phyloP scores from a whole-genome alignment of 2,113 vertebrate genomes.

The Hydrolagus affinis region DNA sequence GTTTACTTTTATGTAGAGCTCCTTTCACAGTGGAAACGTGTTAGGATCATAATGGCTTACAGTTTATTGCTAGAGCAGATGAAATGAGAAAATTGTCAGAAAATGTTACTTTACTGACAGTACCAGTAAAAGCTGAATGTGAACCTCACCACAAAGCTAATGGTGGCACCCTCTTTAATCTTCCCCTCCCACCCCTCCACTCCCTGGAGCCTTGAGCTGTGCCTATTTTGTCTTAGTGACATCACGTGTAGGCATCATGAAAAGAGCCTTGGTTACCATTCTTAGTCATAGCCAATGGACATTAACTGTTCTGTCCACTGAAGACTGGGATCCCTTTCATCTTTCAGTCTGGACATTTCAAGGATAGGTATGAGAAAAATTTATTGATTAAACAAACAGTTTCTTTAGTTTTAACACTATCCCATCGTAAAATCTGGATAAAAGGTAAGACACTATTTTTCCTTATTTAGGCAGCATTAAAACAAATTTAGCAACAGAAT shows the following conservation, averaged over 20 bases:
- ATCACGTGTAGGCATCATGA: not conserved
- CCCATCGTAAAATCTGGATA: not conserved
- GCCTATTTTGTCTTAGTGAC: not conserved
- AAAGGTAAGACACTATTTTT: not conserved
- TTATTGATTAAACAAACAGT: not conserved
- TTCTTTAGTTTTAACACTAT: not conserved
- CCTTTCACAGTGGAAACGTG: too few species aligned
- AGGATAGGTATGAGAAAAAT: not conserved
- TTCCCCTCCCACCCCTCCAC: too few species aligned
- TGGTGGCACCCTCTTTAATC: too few species aligned
- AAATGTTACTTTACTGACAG: too few species aligned
- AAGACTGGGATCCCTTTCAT: not conserved
- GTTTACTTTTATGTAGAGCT: too few species aligned
- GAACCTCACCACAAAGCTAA: too few species aligned
- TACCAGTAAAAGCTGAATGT: too few species aligned
- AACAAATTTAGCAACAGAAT: not conserved
- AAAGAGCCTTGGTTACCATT: constrained; percentile 10
- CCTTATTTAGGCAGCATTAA: not conserved
- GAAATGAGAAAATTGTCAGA: too few species aligned
- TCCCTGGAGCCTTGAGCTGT: too few species aligned
- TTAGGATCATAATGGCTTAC: too few species aligned
- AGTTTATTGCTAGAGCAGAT: too few species aligned
- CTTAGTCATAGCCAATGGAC: not conserved
- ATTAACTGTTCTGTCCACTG: not conserved
- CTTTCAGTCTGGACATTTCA: not conserved